Percentiles rank a stretch among this genome's conserved stretches.
Evolutionary conservation across 2,797 vertebrate genomes (phyloP).

Genomic region (Kryptopterus vitreolus): DNA sequence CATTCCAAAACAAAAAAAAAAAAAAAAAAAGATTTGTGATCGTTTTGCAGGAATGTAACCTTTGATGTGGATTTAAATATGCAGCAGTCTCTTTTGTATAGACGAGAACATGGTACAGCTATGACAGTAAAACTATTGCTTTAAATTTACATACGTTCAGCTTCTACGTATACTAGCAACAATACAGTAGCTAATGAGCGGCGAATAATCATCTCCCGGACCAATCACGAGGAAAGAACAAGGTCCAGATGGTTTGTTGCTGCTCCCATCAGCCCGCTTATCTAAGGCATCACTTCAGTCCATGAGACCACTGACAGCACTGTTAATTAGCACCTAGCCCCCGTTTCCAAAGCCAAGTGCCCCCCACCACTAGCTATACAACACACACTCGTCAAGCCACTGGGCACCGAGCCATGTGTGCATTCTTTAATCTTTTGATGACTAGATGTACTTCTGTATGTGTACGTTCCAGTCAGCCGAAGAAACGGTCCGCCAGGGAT

Average conservation of each 20-base stretch:
- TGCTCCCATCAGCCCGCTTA: constrained; percentile 65
- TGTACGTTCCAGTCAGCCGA: constrained; percentile 22
- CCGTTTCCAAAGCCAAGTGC: constrained; percentile 55
- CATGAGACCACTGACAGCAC: constrained; percentile 76
- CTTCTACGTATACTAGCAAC: background rate
- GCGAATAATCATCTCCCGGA: background rate
- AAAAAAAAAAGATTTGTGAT: background rate
- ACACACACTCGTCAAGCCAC: constrained; percentile 22
- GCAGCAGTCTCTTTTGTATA: background rate
- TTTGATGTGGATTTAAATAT: constrained; percentile 1
- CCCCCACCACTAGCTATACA: constrained; percentile 23
- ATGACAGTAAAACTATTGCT: background rate
- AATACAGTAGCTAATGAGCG: constrained; percentile 1
- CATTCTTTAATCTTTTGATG: constrained; percentile 36
- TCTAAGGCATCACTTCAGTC: constrained; percentile 74
- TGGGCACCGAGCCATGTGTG: constrained; percentile 23
- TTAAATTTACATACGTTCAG: background rate
- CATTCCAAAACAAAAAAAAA: background rate
- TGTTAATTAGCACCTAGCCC: constrained; percentile 75
- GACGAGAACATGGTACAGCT: background rate
- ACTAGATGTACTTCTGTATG: constrained; percentile 27
- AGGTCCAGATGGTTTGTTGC: constrained; percentile 73
- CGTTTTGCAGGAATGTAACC: background rate
- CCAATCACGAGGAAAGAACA: constrained; percentile 58
- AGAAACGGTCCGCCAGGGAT: constrained; percentile 12